Conservation (phyloP, 2,113 vertebrate genomes). For the Diphyllodes magnificus region DNA sequence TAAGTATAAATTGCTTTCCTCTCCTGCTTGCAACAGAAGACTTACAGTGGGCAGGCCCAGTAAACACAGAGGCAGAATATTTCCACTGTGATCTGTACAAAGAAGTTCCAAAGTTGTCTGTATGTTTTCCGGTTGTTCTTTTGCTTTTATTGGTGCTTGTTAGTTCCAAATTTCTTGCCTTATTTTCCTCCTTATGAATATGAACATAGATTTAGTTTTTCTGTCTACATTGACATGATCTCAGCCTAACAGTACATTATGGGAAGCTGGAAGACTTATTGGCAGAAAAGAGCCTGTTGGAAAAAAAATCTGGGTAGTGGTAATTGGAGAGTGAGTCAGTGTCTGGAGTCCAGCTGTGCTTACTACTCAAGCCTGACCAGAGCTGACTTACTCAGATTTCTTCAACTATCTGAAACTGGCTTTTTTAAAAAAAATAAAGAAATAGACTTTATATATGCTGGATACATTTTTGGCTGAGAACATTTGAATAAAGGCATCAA, state of each 20-base stretch:
- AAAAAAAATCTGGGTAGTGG: not conserved
- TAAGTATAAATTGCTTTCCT: not conserved
- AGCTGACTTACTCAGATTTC: not conserved
- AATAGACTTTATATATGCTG: not conserved
- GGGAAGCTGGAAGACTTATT: conserved; percentile 2
- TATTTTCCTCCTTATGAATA: not conserved
- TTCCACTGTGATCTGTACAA: not conserved
- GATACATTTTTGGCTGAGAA: not conserved
- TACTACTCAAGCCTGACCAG: not conserved
- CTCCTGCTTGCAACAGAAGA: not conserved
- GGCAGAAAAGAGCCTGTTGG: not conserved
- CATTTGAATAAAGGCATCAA: not conserved
- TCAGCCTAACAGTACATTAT: conserved; percentile 11
- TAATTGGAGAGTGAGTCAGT: conserved; percentile 63
- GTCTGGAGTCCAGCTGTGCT: conserved; percentile 56
- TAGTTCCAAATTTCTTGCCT: not conserved
- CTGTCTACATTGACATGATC: not conserved
- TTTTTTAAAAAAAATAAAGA: not conserved
- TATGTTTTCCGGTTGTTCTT: not conserved
- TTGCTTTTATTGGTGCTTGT: not conserved
- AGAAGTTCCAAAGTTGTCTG: not conserved
- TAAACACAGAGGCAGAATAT: not conserved
- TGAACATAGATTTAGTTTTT: conserved; percentile 15
- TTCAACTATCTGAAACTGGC: not conserved
- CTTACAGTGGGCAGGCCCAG: not conserved